These are phyloP conservation scores for Papilio polytes DNA, from an alignment of 1,140 invertebrate genomes.

Conservation along the genomic window DNA sequence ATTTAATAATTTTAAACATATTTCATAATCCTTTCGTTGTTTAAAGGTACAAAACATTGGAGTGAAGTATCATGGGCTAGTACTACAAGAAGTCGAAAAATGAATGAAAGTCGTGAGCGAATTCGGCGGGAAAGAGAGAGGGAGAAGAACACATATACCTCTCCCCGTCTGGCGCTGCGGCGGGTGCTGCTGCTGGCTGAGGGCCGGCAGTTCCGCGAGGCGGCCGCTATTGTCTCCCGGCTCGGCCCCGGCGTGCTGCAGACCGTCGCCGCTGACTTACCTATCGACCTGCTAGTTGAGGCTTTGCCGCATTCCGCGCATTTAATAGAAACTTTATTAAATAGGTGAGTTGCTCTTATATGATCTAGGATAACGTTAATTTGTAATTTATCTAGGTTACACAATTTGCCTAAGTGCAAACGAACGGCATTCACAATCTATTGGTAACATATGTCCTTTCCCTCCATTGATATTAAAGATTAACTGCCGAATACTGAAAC, in stretches of 20 bases:
- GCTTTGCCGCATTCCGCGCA: slow-evolving; percentile 93
- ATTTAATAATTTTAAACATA: too few species aligned
- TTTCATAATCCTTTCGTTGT: neutral
- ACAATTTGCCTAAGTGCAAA: too few species aligned
- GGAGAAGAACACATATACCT: slow-evolving; percentile 87
- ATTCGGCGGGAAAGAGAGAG: slow-evolving; percentile 83
- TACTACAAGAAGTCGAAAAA: slow-evolving; percentile 60
- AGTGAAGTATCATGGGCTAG: slow-evolving; percentile 69
- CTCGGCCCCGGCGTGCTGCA: slow-evolving; percentile 90
- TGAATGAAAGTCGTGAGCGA: slow-evolving; percentile 85
- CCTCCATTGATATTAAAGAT: too few species aligned
- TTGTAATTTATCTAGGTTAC: too few species aligned
- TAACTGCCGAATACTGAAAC: too few species aligned
- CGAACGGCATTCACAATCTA: too few species aligned
- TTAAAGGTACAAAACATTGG: slow-evolving; percentile 34
- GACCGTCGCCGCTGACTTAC: slow-evolving; percentile 90
- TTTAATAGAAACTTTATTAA: slow-evolving; percentile 93
- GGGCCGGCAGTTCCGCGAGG: slow-evolving; percentile 91
- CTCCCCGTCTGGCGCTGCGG: slow-evolving; percentile 89
- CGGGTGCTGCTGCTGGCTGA: slow-evolving; percentile 90
- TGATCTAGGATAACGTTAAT: too few species aligned
- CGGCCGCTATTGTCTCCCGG: slow-evolving; percentile 90
- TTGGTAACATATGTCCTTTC: too few species aligned
- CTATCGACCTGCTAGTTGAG: slow-evolving; percentile 94
- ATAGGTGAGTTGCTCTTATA: slow-evolving; percentile 83